A percentile compares a stretch with the other conserved stretches of the same genome.
phyloP scores from a whole-genome alignment of 1,140 invertebrate species.

The Drosophila pruinosa region DNA sequence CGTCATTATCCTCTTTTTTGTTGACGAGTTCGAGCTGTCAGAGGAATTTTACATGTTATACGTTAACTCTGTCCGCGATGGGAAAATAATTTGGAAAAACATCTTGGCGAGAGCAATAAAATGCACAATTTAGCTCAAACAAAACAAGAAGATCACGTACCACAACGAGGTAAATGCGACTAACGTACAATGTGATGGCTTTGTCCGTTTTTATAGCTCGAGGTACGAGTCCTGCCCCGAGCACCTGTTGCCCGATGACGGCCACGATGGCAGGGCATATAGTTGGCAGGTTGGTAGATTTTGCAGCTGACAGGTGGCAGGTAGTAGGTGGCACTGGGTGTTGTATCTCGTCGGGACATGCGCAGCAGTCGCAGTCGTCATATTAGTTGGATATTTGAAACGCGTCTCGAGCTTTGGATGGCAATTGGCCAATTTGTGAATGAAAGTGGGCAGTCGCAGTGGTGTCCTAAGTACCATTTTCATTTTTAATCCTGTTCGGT shows the following conservation, averaged over 20 bases:
- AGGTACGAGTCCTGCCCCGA: background rate
- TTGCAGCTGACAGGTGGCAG: background rate
- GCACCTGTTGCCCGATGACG: conserved; percentile 64
- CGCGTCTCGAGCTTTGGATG: conserved; percentile 28
- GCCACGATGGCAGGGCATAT: background rate
- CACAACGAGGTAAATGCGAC: conserved; percentile 32
- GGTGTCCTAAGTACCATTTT: conserved; percentile 16
- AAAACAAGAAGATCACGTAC: background rate
- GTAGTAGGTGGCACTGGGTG: background rate
- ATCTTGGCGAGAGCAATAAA: background rate
- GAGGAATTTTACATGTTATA: conserved; percentile 21
- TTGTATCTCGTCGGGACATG: conserved; percentile 47
- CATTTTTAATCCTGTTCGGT: conserved; percentile 1
- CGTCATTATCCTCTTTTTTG: conserved; percentile 37
- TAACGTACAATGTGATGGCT: conserved; percentile 26
- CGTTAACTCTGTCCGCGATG: background rate
- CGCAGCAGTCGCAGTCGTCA: conserved; percentile 36
- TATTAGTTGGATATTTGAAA: conserved; percentile 36
- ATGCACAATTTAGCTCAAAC: background rate
- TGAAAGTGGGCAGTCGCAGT: conserved; percentile 7
- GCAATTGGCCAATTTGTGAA: conserved; percentile 26
- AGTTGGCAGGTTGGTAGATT: background rate
- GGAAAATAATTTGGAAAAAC: conserved; percentile 21
- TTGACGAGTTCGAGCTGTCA: conserved; percentile 1
- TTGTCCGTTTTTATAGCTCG: conserved; percentile 59